Conservation (phyloP, 1,140 invertebrate genomes). For the Achatina immaculata region DNA sequence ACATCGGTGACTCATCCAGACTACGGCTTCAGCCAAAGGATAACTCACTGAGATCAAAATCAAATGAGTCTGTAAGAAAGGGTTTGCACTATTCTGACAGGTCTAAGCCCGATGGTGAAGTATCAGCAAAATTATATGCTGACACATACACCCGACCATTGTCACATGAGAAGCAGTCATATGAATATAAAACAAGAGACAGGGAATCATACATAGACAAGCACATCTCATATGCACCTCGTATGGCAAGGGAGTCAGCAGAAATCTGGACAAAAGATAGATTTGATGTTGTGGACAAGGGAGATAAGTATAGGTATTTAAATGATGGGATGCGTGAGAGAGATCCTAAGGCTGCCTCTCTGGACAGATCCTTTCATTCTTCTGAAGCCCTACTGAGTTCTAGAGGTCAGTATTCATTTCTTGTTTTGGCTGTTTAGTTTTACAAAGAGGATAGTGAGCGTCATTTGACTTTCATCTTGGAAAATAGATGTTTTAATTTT, state of each 20-base stretch:
- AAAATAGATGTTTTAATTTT: conserved; percentile 17
- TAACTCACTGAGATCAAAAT: not conserved
- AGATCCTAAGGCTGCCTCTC: conserved; percentile 2
- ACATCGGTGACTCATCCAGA: not conserved
- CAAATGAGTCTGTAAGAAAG: not conserved
- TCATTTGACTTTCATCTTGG: not conserved
- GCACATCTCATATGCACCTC: not conserved
- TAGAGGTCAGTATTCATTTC: conserved; percentile 30
- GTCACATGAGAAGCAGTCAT: not conserved
- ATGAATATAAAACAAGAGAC: conserved; percentile 6
- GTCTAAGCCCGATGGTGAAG: conserved; percentile 52
- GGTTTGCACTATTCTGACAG: conserved; percentile 34
- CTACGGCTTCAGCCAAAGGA: not conserved
- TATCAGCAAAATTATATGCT: conserved; percentile 40
- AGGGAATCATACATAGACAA: conserved; percentile 22
- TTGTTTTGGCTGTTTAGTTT: not conserved
- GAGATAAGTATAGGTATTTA: conserved; percentile 17
- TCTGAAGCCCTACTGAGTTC: conserved; percentile 21
- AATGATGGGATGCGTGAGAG: conserved; percentile 13
- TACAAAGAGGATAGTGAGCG: too few species aligned
- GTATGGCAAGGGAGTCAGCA: not conserved
- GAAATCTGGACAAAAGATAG: not conserved
- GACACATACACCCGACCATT: conserved; percentile 4
- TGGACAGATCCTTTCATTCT: conserved; percentile 6
- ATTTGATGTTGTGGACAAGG: not conserved